Evolutionary conservation across 1,140 invertebrate genomes (phyloP), one percentile per base, ranked within the genome.

Genomic region (Teleopsis dalmanni): DNA sequence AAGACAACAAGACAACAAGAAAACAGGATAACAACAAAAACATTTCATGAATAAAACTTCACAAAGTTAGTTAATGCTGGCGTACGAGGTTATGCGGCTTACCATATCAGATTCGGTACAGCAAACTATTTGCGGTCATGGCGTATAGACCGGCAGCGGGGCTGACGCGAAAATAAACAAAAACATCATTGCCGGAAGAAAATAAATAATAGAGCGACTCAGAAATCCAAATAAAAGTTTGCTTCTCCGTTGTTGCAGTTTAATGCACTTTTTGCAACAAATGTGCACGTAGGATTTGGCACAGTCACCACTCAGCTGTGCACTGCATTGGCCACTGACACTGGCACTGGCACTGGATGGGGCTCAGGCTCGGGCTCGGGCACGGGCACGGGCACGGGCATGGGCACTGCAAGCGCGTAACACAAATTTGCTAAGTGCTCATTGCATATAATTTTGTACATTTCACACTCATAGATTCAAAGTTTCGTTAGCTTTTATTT

Each of bases 361-460:
- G n/a, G n/a, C n/a, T n/a, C n/a, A n/a, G n/a, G n/a, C n/a, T n/a
- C n/a, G n/a, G n/a, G n/a, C n/a, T n/a, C n/a, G n/a, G n/a, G n/a
- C n/a, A n/a, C n/a, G n/a, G n/a, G n/a, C n/a, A n/a, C n/a, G n/a
- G n/a, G n/a, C n/a, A n/a, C n/a, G n/a, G n/a, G n/a, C n/a, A n/a
- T n/a, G n/a, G n/a, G n/a, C n/a, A n/a, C n/a, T n/a, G n/a, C n/a
- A n/a, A n/a, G n/a, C n/a, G n/a, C n/a, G n/a, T n/a, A 29, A 29
- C 7, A 8, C 13, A 29, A 29, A 7, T 29, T 29, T 29, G 55
- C 62, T 59, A 50, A 46, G 52, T 48, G 56, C 35, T 56, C 57
- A 62, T 62, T 62, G 62, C 59, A 13, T n/a, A 13, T 11, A 41
- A 29, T 26, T 31, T 43, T 27, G 25, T 14, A 25, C 14, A 29